These are phyloP conservation scores for Emydoidea blandingii DNA, from an alignment of 2,797 vertebrate species.

Conservation along the genomic window DNA sequence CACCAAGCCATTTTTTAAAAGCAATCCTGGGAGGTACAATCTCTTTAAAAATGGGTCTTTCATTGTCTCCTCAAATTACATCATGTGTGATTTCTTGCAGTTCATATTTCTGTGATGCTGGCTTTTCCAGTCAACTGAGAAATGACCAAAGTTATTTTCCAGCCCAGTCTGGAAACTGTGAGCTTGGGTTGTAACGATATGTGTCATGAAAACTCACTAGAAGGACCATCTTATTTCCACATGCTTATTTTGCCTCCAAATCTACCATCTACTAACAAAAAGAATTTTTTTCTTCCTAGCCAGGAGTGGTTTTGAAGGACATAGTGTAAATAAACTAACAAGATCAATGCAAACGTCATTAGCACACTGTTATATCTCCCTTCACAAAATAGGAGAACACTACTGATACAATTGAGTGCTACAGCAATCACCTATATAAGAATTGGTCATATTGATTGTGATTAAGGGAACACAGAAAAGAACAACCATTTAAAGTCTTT, in stretches of 20 bases:
- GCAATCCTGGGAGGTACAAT: conserved; percentile 17
- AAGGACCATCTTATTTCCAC: not conserved
- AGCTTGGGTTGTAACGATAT: conserved; percentile 31
- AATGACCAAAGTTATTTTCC: conserved; percentile 4
- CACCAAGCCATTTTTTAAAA: not conserved
- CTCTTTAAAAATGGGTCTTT: not conserved
- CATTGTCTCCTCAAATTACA: conserved; percentile 23
- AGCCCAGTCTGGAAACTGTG: conserved; percentile 10
- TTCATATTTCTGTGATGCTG: conserved; percentile 5
- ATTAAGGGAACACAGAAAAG: conserved; percentile 43
- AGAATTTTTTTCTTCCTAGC: not conserved
- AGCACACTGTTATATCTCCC: conserved; percentile 20
- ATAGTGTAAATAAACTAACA: not conserved
- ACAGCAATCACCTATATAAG: not conserved
- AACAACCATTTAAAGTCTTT: conserved; percentile 22
- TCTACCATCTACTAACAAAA: conserved; percentile 18
- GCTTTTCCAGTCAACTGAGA: conserved; percentile 2
- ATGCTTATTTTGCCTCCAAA: conserved; percentile 22
- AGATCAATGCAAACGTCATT: conserved; percentile 1
- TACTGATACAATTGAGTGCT: conserved; percentile 30
- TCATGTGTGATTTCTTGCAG: not conserved
- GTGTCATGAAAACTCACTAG: conserved; percentile 28
- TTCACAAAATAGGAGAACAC: not conserved
- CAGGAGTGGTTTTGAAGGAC: conserved; percentile 26
- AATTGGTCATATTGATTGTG: conserved; percentile 38